Percentiles rank a stretch among this genome's conserved stretches.
phyloP scores from a whole-genome alignment of 2,113 vertebrate genomes.

The Nycticebus coucang region DNA sequence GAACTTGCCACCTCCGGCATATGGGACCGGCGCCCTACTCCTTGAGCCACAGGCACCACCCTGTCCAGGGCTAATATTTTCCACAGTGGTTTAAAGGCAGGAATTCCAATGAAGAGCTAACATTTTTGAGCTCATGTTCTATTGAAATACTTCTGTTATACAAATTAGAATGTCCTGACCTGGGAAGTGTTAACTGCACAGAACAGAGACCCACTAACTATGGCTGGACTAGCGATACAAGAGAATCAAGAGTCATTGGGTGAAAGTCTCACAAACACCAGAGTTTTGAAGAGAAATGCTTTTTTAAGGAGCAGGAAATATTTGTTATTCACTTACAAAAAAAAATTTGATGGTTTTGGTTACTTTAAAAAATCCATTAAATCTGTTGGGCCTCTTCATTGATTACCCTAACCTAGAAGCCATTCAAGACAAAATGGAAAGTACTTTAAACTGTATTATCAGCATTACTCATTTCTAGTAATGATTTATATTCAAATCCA shows the following conservation, averaged over 20 bases:
- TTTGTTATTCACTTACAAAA: not conserved
- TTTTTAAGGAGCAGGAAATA: slow-evolving; percentile 6
- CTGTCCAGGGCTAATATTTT: not conserved
- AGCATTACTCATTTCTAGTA: not conserved
- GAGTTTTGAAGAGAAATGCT: not conserved
- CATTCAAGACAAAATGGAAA: not conserved
- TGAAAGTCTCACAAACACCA: not conserved
- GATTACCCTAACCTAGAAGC: not conserved
- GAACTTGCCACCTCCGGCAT: too few species aligned
- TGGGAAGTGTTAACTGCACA: not conserved
- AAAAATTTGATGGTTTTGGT: not conserved
- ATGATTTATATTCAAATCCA: not conserved
- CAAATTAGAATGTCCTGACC: not conserved
- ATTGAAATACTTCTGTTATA: not conserved
- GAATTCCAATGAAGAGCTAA: slow-evolving; percentile 38
- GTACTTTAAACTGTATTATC: not conserved
- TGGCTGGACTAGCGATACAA: not conserved
- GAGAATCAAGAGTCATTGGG: not conserved
- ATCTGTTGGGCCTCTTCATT: not conserved
- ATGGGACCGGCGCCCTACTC: too few species aligned
- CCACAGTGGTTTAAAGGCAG: not conserved
- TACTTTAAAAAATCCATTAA: not conserved
- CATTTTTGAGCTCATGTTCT: not conserved
- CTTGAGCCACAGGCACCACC: too few species aligned
- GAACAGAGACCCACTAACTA: not conserved